phyloP scores from a whole-genome alignment of 1,140 invertebrate species.

The Kradibia gibbosae region DNA sequence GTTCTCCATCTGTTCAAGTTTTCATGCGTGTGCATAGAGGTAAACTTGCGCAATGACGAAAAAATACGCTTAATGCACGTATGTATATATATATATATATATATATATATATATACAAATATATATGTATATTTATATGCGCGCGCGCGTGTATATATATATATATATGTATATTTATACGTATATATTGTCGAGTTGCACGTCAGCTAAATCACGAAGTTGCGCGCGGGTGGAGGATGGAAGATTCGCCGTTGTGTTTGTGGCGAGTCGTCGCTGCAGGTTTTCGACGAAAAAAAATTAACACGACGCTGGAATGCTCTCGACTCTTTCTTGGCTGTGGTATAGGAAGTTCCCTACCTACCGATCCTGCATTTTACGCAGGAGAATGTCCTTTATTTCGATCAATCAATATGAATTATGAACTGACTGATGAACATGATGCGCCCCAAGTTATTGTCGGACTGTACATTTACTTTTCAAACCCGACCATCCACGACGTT shows the following conservation, averaged over 20 bases:
- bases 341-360: conserved; percentile 5
- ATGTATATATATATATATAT: not conserved
- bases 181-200: not conserved
- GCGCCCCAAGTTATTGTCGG: conserved; percentile 36
- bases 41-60: conserved; percentile 22
- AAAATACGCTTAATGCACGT: not conserved
- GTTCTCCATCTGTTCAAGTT: not conserved
- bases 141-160: not conserved
- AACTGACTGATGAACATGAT: conserved; percentile 43
- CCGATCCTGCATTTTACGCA: conserved; percentile 22
- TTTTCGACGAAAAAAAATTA: conserved; percentile 44
- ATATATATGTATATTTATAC: too few species aligned
- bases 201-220: conserved; percentile 31
- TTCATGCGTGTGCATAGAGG: not conserved
- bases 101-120: too few species aligned
- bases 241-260: conserved; percentile 15
- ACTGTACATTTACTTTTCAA: conserved; percentile 2
- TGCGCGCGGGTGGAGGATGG: conserved; percentile 26
- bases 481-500: not conserved
- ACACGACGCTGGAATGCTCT: conserved; percentile 31
- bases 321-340: not conserved
- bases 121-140: too few species aligned
- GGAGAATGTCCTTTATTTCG: conserved; percentile 41
- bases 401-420: conserved; percentile 50
- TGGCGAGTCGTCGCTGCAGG: not conserved